Evolutionary conservation across 2,113 vertebrate species (phyloP), one percentile per base, ranked within the genome.

Genomic region (Tychaedon coryphoeus): DNA sequence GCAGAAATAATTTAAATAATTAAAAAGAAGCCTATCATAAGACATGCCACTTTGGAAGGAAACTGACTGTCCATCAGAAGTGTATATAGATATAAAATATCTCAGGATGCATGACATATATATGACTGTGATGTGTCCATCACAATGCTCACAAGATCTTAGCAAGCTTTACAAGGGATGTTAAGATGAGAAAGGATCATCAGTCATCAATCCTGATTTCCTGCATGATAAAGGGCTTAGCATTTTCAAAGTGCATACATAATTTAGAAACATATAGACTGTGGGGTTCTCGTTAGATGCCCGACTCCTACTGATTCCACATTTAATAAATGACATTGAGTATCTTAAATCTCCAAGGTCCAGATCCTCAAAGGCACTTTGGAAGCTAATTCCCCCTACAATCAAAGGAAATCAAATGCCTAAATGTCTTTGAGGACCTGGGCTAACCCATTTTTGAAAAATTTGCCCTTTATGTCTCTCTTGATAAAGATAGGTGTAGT

Each of bases 291-390:
- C 18, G 78, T 96, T 96, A 96, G 85, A 93, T 92, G 88, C 67
- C 92, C 4, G 1, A 61, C 94, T 94, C 96, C 95, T 72, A 97
- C 95, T 92, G 95, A 90, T 94, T 97, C 86, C 78, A 92, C 92
- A 95, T 88, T 90, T 90, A 78, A 96, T 86, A 97, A 97, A 95
- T 94, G 92, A 96, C 93, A 94, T 90, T 94, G 94, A 95, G 94
- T 92, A 93, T 90, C 88, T 94, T 93, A 96, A 96, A 95, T 88
- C 96, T 97, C 82, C 74, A 58, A 93, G 90, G 94, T 95, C 88
- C 93, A 90, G 67, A 95, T 96, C 90, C 94, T 94, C 82, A 96
- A 95, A 95, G 93, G 88, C 85, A 93, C 82, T 95, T 95, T 93
- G 90, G 93, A 95, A 93, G 88, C 20, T 93, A 94, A 97, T 96